Evolutionary conservation across 1,140 invertebrate genomes (phyloP).

Genomic region (Eufriesea mexicana): DNA sequence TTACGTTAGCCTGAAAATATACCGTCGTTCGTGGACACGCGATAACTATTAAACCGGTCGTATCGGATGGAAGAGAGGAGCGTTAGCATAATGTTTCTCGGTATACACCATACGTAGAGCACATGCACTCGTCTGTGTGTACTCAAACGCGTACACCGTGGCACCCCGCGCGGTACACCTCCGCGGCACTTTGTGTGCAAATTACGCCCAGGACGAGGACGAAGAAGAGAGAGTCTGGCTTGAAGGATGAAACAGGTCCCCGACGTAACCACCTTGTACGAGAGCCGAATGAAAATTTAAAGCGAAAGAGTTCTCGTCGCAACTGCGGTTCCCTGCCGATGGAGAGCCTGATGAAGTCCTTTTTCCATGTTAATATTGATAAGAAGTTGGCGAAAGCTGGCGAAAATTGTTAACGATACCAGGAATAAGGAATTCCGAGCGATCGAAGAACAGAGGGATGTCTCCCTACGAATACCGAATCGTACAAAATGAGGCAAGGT

Average conservation of each 20-base stretch:
- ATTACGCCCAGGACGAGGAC: slow-evolving; percentile 76
- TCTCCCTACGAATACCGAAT: no score
- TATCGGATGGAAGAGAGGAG: slow-evolving; percentile 53
- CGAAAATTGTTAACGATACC: slow-evolving; percentile 2
- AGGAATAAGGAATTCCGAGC: background rate
- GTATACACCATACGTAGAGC: slow-evolving; percentile 50
- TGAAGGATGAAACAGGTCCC: slow-evolving; percentile 73
- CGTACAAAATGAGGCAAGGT: no score
- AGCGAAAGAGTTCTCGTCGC: slow-evolving; percentile 65
- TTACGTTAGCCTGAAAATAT: slow-evolving; percentile 21
- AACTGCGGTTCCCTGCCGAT: background rate
- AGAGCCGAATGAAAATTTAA: slow-evolving; percentile 72
- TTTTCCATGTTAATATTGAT: slow-evolving; percentile 48
- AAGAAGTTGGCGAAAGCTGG: slow-evolving; percentile 27
- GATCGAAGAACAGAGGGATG: no score
- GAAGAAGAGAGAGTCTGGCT: slow-evolving; percentile 71
- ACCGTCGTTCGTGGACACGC: slow-evolving; percentile 21
- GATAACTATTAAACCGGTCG: slow-evolving; percentile 25
- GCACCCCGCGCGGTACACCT: slow-evolving; percentile 67
- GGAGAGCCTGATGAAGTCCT: slow-evolving; percentile 31
- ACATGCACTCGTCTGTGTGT: slow-evolving; percentile 18
- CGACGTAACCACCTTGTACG: slow-evolving; percentile 70
- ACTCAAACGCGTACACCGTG: slow-evolving; percentile 56
- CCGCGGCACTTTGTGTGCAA: slow-evolving; percentile 81
- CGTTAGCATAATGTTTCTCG: slow-evolving; percentile 77